Evolutionary conservation across 1,140 invertebrate species (phyloP).

Genomic region (Mercenaria mercenaria): DNA sequence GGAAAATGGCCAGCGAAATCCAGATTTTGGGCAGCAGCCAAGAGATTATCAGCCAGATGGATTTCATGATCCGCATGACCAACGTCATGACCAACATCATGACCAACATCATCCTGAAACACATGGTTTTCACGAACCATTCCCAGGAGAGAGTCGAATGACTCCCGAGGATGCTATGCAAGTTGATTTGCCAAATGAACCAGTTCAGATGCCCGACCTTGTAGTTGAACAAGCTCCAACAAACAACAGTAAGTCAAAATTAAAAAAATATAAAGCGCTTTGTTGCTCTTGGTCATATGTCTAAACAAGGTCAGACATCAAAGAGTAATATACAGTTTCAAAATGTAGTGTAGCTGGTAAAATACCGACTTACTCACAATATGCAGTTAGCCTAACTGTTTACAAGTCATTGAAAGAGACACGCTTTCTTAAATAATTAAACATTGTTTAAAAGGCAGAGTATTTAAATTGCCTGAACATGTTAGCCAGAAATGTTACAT

Average conservation of each 20-base stretch:
- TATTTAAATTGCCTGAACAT: too few species aligned
- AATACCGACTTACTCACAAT: too few species aligned
- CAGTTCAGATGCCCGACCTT: slow-evolving; percentile 43
- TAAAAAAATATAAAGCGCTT: too few species aligned
- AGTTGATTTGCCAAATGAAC: slow-evolving; percentile 43
- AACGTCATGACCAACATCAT: background rate
- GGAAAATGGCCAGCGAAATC: background rate
- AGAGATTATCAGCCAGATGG: background rate
- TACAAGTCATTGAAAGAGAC: too few species aligned
- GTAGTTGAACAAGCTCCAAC: slow-evolving; percentile 45
- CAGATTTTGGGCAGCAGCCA: background rate
- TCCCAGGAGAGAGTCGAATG: background rate
- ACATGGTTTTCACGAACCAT: background rate
- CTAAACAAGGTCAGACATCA: too few species aligned
- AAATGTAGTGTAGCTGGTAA: too few species aligned
- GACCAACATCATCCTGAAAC: background rate
- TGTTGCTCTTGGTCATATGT: background rate
- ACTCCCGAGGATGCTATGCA: background rate
- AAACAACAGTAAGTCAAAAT: background rate
- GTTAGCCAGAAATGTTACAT: too few species aligned
- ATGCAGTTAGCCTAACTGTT: too few species aligned
- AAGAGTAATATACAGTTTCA: too few species aligned
- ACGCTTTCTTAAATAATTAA: too few species aligned
- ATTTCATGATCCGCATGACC: background rate
- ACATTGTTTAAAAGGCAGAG: too few species aligned